Percentiles rank a stretch among this genome's conserved stretches.
These are phyloP conservation scores for Nasonovia ribisnigri DNA, from an alignment of 2,888 invertebrate species.

Conservation along the genomic window DNA sequence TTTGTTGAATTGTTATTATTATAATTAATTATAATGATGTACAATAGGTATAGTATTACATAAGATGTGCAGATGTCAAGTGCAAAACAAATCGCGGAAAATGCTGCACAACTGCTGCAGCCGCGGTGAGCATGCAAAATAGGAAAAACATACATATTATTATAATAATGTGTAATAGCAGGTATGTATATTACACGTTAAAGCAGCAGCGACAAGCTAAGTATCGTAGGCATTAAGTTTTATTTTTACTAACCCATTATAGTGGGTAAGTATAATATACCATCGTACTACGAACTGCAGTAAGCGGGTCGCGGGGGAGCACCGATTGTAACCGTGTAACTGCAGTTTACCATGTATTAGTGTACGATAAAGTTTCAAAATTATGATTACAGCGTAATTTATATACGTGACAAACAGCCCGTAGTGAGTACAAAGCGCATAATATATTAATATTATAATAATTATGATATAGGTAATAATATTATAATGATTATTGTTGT, in stretches of 20 bases:
- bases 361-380: background rate
- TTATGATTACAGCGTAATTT: background rate
- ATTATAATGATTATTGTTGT: background rate
- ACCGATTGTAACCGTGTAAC: slow-evolving; percentile 22
- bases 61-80: background rate
- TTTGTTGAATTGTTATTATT: background rate
- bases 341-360: background rate
- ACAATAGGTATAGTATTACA: background rate
- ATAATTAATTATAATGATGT: background rate
- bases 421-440: background rate
- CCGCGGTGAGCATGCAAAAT: background rate
- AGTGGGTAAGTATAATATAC: background rate
- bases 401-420: background rate
- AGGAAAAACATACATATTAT: background rate
- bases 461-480: background rate
- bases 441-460: background rate
- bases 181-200: background rate
- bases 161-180: background rate
- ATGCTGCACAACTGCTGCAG: background rate
- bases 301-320: background rate
- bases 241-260: background rate
- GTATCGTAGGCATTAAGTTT: background rate
- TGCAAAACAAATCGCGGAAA: background rate
- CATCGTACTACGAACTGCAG: background rate
- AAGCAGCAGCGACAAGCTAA: slow-evolving; percentile 17